Percentiles rank a stretch among this genome's conserved stretches.
Evolutionary conservation across 2,797 vertebrate genomes (phyloP).

Genomic region (Oreochromis mossambicus): DNA sequence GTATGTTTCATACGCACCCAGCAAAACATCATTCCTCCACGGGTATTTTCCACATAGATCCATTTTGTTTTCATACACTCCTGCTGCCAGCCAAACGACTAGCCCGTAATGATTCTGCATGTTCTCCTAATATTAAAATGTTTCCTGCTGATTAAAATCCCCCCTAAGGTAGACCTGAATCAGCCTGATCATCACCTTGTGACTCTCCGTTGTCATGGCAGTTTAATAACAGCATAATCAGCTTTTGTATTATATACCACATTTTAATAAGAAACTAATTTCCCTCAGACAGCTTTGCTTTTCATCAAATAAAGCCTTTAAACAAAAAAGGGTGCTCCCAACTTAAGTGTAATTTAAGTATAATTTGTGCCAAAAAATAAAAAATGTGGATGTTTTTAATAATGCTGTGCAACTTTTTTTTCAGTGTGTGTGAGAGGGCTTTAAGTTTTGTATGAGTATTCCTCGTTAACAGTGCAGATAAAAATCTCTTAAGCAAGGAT

Average conservation of each 20-base stretch:
- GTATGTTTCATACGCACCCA: neutral
- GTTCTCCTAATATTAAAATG: slow-evolving; percentile 24
- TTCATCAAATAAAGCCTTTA: neutral
- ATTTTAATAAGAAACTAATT: neutral
- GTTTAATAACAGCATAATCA: slow-evolving; percentile 24
- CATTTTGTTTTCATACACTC: neutral
- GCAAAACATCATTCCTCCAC: neutral
- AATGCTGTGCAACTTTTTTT: slow-evolving; percentile 40
- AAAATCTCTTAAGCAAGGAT: neutral
- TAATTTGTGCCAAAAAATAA: neutral
- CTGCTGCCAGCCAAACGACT: neutral
- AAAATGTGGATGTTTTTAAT: slow-evolving; percentile 3
- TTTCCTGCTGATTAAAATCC: slow-evolving; percentile 15
- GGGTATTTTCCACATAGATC: neutral
- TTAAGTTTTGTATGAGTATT: slow-evolving; percentile 12
- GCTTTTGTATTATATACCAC: neutral
- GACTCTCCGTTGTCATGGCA: slow-evolving; percentile 44
- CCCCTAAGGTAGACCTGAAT: slow-evolving; percentile 3
- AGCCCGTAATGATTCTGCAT: neutral
- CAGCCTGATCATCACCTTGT: slow-evolving; percentile 42
- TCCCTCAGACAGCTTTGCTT: neutral
- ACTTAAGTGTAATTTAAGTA: neutral
- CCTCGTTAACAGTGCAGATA: neutral
- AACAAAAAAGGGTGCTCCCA: neutral
- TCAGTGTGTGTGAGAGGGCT: neutral